Evolutionary conservation across 53 echinoderm and acorn worm species (phyloP).

Genomic region (Patiria pectinifera): DNA sequence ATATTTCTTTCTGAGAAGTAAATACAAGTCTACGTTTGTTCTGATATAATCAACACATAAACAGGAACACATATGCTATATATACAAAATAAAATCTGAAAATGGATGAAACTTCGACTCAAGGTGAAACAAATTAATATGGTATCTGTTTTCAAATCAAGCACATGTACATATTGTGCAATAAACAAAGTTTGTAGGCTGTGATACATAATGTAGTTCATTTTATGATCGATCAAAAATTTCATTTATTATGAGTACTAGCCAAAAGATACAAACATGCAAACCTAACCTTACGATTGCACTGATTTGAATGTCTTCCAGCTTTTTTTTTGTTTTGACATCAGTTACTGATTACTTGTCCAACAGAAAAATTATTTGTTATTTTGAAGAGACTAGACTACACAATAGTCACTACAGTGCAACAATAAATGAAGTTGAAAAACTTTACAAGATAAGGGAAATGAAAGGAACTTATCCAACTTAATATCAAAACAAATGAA

Average conservation of each 20-base stretch:
- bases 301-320: not conserved
- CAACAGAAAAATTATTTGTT: not conserved
- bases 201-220: no score
- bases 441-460: not conserved
- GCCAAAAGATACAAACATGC: not conserved
- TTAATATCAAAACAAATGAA: no score
- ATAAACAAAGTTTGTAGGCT: no score
- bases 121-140: not conserved
- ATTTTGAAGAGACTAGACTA: not conserved
- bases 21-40: slow-evolving; percentile 46
- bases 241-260: not conserved
- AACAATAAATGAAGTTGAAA: not conserved
- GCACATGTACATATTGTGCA: no score
- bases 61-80: not conserved
- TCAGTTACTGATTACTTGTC: no score
- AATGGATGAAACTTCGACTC: slow-evolving; percentile 15
- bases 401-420: not conserved
- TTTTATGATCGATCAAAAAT: not conserved
- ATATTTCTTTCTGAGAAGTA: not conserved
- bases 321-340: no score
- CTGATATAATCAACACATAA: not conserved
- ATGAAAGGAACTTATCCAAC: not conserved
- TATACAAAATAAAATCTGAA: slow-evolving; percentile 41
- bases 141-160: no score
- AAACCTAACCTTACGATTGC: not conserved